A percentile compares a stretch with the other conserved stretches of the same genome.
Conservation (phyloP, 2,888 invertebrate species). For the Disparrhopalites patrizii region DNA sequence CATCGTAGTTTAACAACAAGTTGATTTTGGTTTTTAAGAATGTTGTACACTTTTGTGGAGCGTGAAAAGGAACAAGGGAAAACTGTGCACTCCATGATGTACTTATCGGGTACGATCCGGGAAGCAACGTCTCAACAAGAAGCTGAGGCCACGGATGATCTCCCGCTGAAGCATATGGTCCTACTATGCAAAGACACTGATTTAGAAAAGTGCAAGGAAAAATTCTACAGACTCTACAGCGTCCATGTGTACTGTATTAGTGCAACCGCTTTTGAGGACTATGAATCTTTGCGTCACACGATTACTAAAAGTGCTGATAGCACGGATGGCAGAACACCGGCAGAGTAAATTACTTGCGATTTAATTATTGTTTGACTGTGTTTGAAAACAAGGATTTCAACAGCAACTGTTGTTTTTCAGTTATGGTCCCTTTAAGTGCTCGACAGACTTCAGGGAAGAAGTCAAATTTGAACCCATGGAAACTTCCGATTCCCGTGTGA, state of each 20-base stretch:
- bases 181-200: constrained; percentile 52
- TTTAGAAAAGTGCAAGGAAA: constrained; percentile 49
- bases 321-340: neutral
- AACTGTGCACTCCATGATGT: constrained; percentile 36
- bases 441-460: neutral
- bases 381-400: neutral
- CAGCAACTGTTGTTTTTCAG: neutral
- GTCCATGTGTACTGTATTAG: constrained; percentile 54
- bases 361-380: neutral
- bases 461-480: neutral
- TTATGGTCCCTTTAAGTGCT: constrained; percentile 12
- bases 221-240: constrained; percentile 51
- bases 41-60: constrained; percentile 41
- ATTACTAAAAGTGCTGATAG: neutral
- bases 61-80: constrained; percentile 26
- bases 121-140: neutral
- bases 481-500: too few species aligned
- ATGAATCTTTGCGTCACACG: neutral
- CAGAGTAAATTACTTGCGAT: neutral
- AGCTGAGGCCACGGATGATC: neutral
- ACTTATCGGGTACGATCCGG: constrained; percentile 33
- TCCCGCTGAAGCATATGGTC: constrained; percentile 35
- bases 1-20: neutral
- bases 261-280: constrained; percentile 11
- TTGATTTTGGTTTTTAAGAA: constrained; percentile 26